Conservation (phyloP, 2,797 vertebrate genomes). For the Corythornis leucogaster region DNA sequence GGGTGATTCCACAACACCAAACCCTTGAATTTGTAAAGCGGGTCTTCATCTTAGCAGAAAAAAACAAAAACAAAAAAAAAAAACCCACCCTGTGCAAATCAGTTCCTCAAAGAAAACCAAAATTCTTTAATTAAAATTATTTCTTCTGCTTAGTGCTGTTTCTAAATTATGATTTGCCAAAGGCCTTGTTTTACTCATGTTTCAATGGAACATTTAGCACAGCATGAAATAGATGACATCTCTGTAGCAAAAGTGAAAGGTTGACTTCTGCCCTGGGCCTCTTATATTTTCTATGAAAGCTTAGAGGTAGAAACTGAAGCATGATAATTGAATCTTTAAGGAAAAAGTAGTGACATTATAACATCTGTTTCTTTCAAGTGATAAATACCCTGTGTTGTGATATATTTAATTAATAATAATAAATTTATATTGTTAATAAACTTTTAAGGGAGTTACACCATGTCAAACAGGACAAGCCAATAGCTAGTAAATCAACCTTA, state of each 20-base stretch:
- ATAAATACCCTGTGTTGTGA: background rate
- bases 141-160: constrained; percentile 11
- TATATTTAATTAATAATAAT: constrained; percentile 9
- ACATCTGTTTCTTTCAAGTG: constrained; percentile 34
- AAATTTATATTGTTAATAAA: background rate
- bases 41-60: background rate
- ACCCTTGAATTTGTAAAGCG: background rate
- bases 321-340: constrained; percentile 54
- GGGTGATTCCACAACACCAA: background rate
- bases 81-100: background rate
- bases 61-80: background rate
- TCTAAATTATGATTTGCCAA: constrained; percentile 48
- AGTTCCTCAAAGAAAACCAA: background rate
- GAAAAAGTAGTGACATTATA: constrained; percentile 64
- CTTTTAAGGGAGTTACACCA: background rate
- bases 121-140: constrained; percentile 48
- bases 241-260: constrained; percentile 82
- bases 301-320: constrained; percentile 58
- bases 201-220: constrained; percentile 65
- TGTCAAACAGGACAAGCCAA: background rate
- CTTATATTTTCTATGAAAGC: constrained; percentile 59
- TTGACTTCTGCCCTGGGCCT: constrained; percentile 74
- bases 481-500: background rate
- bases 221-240: constrained; percentile 70
- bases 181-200: constrained; percentile 61